Conservation (phyloP, 1,140 invertebrate genomes). For the Anoplophora glabripennis region DNA sequence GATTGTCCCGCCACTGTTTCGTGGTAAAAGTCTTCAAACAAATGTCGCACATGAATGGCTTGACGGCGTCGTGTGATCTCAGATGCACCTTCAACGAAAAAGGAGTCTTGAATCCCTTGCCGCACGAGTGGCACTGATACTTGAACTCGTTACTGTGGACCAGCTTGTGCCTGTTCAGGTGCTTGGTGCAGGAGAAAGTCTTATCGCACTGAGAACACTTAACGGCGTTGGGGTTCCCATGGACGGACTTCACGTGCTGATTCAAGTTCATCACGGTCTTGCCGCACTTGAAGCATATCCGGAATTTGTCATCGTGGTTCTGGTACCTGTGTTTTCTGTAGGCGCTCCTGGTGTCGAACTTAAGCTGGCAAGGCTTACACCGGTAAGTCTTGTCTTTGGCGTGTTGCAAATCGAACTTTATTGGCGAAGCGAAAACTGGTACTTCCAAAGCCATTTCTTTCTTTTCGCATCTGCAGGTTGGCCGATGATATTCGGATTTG, state of each 20-base stretch:
- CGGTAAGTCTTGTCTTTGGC: background rate
- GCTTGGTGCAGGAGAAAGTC: conserved; percentile 20
- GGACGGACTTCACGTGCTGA: conserved; percentile 12
- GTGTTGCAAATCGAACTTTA: too few relatives aligned
- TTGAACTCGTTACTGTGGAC: conserved; percentile 71
- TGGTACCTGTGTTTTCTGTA: conserved; percentile 10
- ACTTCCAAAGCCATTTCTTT: too few relatives aligned
- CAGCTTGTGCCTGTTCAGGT: conserved; percentile 50
- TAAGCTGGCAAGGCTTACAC: background rate
- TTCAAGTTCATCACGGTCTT: conserved; percentile 9
- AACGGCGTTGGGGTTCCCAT: conserved; percentile 13
- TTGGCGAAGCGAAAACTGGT: too few relatives aligned
- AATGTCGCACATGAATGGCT: conserved; percentile 62
- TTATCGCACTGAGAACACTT: conserved; percentile 24
- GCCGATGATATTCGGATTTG: too few relatives aligned
- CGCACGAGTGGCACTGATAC: conserved; percentile 59
- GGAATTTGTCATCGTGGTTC: conserved; percentile 11
- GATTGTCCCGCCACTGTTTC: conserved; percentile 30
- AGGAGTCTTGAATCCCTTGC: conserved; percentile 43
- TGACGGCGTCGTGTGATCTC: conserved; percentile 69
- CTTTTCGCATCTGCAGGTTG: too few relatives aligned
- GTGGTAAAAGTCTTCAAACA: conserved; percentile 55
- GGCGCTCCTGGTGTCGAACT: background rate
- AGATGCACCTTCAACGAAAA: conserved; percentile 49
- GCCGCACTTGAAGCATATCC: conserved; percentile 24